phyloP scores from a whole-genome alignment of 2,797 vertebrate genomes.

The Rhinichthys osculus region DNA sequence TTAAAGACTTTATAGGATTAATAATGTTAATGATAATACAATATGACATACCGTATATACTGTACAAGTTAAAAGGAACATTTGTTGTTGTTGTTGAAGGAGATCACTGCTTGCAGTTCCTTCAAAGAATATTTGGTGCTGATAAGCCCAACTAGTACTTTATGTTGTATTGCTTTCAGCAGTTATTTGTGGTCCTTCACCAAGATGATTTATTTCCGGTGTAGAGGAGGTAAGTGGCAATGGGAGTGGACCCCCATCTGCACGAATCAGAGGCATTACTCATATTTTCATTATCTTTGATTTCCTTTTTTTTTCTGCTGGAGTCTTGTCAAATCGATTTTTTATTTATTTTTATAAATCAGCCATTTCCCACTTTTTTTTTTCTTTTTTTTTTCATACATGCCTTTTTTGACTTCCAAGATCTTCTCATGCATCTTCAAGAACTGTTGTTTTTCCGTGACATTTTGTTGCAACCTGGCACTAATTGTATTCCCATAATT shows the following conservation, averaged over 20 bases:
- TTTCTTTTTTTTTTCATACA: background rate
- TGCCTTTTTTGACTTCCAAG: constrained; percentile 78
- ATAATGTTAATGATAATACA: background rate
- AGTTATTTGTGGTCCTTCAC: constrained; percentile 73
- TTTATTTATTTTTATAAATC: constrained; percentile 51
- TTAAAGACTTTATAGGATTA: background rate
- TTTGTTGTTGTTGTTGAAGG: background rate
- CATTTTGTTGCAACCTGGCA: constrained; percentile 65
- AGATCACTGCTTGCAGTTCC: background rate
- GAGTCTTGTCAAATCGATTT: background rate
- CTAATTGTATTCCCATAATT: background rate
- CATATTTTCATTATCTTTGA: constrained; percentile 61
- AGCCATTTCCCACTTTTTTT: background rate
- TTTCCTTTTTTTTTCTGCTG: constrained; percentile 65
- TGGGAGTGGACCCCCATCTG: constrained; percentile 67
- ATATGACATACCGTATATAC: background rate
- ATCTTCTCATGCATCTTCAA: constrained; percentile 71
- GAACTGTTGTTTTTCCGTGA: constrained; percentile 71
- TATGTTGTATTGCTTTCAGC: constrained; percentile 68
- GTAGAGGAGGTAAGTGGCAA: constrained; percentile 72
- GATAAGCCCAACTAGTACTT: constrained; percentile 72
- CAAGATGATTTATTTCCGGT: constrained; percentile 66
- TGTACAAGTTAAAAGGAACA: background rate
- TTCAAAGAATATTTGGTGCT: constrained; percentile 61
- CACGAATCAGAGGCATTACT: constrained; percentile 68